phyloP scores from a whole-genome alignment of 2,797 vertebrate genomes.

The Clarias fuscus region DNA sequence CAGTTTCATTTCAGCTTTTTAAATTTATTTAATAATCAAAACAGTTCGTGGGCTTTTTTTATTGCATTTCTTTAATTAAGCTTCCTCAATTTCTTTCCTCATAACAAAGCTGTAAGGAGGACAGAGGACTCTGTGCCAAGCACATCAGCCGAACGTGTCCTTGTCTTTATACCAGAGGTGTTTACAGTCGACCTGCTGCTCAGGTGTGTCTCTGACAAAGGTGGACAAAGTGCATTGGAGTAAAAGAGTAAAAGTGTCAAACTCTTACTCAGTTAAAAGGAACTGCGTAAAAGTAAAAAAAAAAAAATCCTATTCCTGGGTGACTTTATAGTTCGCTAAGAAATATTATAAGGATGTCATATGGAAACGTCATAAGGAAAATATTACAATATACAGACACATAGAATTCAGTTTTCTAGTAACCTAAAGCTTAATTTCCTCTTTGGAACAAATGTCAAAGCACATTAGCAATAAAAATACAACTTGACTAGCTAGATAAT shows the following conservation, averaged over 20 bases:
- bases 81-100: background rate
- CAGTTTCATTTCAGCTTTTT: slow-evolving; percentile 1
- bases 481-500: background rate
- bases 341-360: background rate
- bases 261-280: background rate
- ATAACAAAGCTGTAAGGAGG: background rate
- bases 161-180: background rate
- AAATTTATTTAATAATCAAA: background rate
- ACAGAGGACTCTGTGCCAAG: background rate
- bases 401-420: background rate
- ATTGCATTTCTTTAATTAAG: background rate
- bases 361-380: background rate
- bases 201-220: background rate
- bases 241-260: background rate
- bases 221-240: background rate
- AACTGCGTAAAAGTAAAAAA: background rate
- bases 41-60: background rate
- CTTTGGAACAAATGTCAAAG: background rate
- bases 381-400: background rate
- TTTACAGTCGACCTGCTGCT: background rate
- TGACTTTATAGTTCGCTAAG: background rate
- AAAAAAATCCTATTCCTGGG: background rate
- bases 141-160: background rate
- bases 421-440: background rate
- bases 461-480: background rate